Evolutionary conservation across 2,797 vertebrate genomes (phyloP).

Genomic region (Brachyalestes nurse): DNA sequence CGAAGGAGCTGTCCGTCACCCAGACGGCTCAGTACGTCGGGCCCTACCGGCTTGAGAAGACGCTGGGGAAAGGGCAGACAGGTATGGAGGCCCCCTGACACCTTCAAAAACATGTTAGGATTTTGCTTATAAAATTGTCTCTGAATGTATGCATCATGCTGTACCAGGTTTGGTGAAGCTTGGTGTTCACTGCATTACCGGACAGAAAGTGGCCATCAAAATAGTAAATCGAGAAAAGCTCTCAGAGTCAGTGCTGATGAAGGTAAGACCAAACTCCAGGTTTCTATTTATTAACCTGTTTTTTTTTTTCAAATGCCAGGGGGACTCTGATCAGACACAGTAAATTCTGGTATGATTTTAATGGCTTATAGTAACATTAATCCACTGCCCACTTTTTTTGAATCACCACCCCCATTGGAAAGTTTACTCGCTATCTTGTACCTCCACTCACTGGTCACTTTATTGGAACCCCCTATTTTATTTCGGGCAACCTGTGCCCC

Average conservation of each 20-base stretch:
- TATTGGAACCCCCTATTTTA: no score
- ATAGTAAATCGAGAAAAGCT: conserved; percentile 95
- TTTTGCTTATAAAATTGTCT: no score
- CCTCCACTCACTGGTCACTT: background rate
- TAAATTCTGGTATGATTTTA: background rate
- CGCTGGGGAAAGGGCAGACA: conserved; percentile 93
- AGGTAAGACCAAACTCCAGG: conserved; percentile 73
- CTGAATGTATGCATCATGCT: conserved; percentile 18
- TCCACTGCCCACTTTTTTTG: background rate
- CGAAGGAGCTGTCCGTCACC: conserved; percentile 80
- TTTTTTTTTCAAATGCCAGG: no score
- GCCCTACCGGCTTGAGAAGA: conserved; percentile 93
- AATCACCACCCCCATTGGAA: background rate
- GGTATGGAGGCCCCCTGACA: conserved; percentile 66
- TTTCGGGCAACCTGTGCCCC: no score
- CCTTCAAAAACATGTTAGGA: background rate
- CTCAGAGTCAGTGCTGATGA: conserved; percentile 94
- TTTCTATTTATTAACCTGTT: background rate
- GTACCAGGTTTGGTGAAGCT: conserved; percentile 89
- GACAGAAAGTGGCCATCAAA: conserved; percentile 95
- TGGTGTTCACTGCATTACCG: conserved; percentile 90
- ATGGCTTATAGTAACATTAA: background rate
- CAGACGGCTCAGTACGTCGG: conserved; percentile 91
- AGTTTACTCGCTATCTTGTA: background rate
- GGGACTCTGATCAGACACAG: background rate